phyloP scores from a whole-genome alignment of 2,888 invertebrate species.

The Melieria picta region DNA sequence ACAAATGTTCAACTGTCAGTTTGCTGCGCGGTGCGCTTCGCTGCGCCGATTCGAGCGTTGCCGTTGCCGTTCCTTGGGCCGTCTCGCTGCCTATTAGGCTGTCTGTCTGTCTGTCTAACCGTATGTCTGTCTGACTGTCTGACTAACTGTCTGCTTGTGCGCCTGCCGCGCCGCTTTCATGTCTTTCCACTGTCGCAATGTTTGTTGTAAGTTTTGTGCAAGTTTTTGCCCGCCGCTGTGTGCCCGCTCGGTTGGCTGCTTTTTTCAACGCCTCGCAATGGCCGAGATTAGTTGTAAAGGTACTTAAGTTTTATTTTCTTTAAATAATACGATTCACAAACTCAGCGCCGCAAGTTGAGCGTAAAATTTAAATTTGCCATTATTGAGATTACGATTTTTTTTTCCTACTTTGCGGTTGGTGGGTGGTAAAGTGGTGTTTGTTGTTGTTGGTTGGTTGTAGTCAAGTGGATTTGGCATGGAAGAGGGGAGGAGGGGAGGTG shows the following conservation, averaged over 20 bases:
- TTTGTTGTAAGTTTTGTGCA: no score
- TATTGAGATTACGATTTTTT: slow-evolving; percentile 5
- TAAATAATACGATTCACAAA: slow-evolving; percentile 11
- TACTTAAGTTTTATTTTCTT: slow-evolving; percentile 15
- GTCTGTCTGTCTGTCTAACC: not conserved
- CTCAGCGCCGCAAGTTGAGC: not conserved
- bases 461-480: no score
- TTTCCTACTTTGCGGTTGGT: not conserved
- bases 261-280: not conserved
- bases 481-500: no score
- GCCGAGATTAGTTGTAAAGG: slow-evolving; percentile 8
- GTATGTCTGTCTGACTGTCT: not conserved
- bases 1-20: no score
- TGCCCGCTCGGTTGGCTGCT: no score
- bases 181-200: not conserved
- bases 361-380: slow-evolving; percentile 16
- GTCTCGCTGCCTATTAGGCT: no score
- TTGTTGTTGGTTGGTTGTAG: no score
- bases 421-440: no score
- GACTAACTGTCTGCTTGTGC: not conserved
- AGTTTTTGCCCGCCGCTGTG: no score
- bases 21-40: no score
- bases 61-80: no score
- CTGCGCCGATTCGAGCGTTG: no score
- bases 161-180: not conserved